Evolutionary conservation across 2,888 invertebrate genomes (phyloP).

Genomic region (Philaethria dido): DNA sequence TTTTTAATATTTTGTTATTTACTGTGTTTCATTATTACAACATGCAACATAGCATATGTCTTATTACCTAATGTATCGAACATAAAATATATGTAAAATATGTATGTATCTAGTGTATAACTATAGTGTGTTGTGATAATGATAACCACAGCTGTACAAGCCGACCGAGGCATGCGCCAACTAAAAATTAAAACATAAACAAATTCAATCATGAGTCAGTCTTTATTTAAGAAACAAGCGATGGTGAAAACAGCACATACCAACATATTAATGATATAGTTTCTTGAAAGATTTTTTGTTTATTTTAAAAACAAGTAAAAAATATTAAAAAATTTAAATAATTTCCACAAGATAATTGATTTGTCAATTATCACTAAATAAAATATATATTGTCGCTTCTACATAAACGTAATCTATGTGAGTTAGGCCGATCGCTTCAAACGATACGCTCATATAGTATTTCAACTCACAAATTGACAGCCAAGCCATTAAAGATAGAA

Average conservation of each 20-base stretch:
- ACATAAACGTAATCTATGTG: conserved; percentile 32
- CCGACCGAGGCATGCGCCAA: conserved; percentile 22
- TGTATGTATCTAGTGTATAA: background rate
- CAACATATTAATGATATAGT: background rate
- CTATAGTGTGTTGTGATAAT: background rate
- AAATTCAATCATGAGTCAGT: conserved; percentile 31
- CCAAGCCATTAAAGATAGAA: conserved; percentile 45
- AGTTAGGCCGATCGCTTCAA: conserved; percentile 15
- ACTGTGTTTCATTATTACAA: background rate
- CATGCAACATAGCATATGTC: background rate
- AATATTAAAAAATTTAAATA: too few species aligned
- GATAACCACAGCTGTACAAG: conserved; percentile 34
- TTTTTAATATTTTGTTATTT: background rate
- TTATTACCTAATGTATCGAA: background rate
- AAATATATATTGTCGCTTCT: conserved; percentile 15
- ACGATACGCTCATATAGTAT: conserved; percentile 34
- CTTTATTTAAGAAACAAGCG: conserved; percentile 32
- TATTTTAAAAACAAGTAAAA: too few species aligned
- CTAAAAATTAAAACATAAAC: conserved; percentile 35
- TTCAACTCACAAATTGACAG: conserved; percentile 45
- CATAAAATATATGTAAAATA: background rate
- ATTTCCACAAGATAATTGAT: too few species aligned
- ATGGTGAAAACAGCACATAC: conserved; percentile 1
- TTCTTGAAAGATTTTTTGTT: background rate
- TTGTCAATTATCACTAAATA: background rate